Evolutionary conservation across 1,140 invertebrate species (phyloP).

Genomic region (Oreohelix idahoensis): DNA sequence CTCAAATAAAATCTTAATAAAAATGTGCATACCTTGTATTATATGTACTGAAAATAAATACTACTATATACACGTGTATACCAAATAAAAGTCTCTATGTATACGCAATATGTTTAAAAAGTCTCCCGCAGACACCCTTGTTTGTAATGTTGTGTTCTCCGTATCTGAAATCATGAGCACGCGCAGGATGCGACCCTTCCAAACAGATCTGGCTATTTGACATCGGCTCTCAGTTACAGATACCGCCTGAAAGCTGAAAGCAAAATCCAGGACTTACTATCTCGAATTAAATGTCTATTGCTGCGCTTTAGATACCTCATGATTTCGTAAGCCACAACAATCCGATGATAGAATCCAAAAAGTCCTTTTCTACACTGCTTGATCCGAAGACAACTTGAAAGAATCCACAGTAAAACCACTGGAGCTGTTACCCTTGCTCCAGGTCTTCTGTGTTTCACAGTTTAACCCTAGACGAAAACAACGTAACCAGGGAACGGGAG

Average conservation of each 20-base stretch:
- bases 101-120: too few species aligned
- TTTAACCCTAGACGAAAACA: slow-evolving; percentile 20
- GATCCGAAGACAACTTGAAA: not conserved
- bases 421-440: not conserved
- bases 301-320: not conserved
- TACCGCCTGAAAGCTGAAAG: too few species aligned
- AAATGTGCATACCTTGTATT: too few species aligned
- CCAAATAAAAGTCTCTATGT: too few species aligned
- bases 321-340: not conserved
- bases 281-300: not conserved
- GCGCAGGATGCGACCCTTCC: too few species aligned
- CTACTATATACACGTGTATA: too few species aligned
- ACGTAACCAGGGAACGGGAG: not conserved
- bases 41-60: too few species aligned
- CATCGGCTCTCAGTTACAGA: slow-evolving; percentile 2
- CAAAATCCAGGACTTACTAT: not conserved
- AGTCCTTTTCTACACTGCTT: slow-evolving; percentile 1
- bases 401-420: not conserved
- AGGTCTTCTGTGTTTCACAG: not conserved
- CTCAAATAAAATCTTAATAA: too few species aligned
- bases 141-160: not conserved
- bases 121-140: too few species aligned
- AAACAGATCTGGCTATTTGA: not conserved
- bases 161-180: too few species aligned
- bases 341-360: not conserved